A percentile compares a stretch with the other conserved stretches of the same genome.
These are phyloP conservation scores for Pocillopora meandrina DNA, from an alignment of 92 coral and sea anemone genomes.

Conservation along the genomic window DNA sequence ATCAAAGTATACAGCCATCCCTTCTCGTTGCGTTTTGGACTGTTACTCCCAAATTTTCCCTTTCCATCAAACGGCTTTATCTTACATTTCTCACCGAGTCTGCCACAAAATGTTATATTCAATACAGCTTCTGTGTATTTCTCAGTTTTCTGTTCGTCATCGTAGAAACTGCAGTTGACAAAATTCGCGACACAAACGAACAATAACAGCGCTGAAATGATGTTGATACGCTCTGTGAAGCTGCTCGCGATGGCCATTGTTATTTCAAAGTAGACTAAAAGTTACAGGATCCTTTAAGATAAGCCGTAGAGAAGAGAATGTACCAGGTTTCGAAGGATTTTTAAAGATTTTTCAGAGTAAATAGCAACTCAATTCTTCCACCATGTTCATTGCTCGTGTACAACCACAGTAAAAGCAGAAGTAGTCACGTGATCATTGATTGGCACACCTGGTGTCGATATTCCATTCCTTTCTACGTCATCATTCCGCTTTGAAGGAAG, in stretches of 20 bases:
- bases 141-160: slow-evolving; percentile 54
- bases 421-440: slow-evolving; percentile 30
- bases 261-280: neutral
- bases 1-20: slow-evolving; percentile 78
- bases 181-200: slow-evolving; percentile 24
- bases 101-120: slow-evolving; percentile 74
- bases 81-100: slow-evolving; percentile 55
- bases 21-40: slow-evolving; percentile 60
- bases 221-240: slow-evolving; percentile 2
- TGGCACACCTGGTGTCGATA: slow-evolving; percentile 30
- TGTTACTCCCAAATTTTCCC: slow-evolving; percentile 73
- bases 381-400: slow-evolving; percentile 17
- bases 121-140: slow-evolving; percentile 66
- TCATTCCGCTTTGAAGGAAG: too few species aligned
- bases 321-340: neutral
- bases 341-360: slow-evolving; percentile 8
- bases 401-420: neutral
- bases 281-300: neutral
- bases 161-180: slow-evolving; percentile 66
- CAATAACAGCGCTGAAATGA: neutral
- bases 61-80: slow-evolving; percentile 17
- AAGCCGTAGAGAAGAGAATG: slow-evolving; percentile 6
- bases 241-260: neutral
- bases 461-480: slow-evolving; percentile 8
- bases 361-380: slow-evolving; percentile 9